Percentiles rank a stretch among this genome's conserved stretches.
phyloP scores from a whole-genome alignment of 2,888 invertebrate genomes.

The Geophilus truncorum region DNA sequence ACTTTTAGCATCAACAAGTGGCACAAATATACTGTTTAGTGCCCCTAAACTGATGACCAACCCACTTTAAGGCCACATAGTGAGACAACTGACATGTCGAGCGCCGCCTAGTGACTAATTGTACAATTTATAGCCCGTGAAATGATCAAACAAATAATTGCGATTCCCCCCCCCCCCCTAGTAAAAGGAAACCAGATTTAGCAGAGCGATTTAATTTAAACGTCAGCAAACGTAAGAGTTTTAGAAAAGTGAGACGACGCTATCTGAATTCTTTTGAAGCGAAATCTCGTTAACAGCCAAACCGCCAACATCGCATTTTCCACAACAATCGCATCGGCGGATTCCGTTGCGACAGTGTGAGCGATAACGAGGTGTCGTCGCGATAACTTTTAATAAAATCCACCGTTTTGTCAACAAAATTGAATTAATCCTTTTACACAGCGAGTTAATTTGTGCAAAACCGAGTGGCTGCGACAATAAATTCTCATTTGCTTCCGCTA shows the following conservation, averaged over 20 bases:
- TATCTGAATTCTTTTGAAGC: neutral
- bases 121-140: neutral
- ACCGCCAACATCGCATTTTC: neutral
- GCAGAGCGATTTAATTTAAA: neutral
- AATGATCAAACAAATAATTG: neutral
- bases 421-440: conserved; percentile 14
- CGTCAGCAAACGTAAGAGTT: no score
- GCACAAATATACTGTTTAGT: neutral
- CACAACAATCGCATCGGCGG: neutral
- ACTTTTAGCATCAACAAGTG: neutral
- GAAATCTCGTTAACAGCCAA: neutral
- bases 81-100: neutral
- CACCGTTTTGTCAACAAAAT: conserved; percentile 20
- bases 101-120: neutral
- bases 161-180: no score
- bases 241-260: no score
- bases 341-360: neutral
- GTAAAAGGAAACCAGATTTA: no score
- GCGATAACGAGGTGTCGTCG: neutral
- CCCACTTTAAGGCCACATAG: neutral
- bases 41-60: neutral
- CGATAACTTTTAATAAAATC: conserved; percentile 16
- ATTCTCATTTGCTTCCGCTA: conserved; percentile 7
- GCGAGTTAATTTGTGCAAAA: conserved; percentile 14
- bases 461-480: conserved; percentile 7